Conservation (phyloP, 2,113 vertebrate species). For the Chamaetylas fuelleborni region DNA sequence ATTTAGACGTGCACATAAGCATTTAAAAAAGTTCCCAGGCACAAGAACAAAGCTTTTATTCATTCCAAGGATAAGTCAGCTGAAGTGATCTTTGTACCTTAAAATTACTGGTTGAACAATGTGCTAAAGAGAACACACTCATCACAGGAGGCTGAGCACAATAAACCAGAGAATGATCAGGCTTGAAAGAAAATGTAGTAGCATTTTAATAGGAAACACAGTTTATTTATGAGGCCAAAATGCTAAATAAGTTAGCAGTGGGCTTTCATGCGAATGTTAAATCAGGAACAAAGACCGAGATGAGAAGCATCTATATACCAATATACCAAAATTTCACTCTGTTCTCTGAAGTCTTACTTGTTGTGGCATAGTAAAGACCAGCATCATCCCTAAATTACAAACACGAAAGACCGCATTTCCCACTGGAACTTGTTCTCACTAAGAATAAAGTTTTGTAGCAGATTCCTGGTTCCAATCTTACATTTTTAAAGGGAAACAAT, state of each 20-base stretch:
- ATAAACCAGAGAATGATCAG: neutral
- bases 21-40: constrained; percentile 23
- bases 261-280: neutral
- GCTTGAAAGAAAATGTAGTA: neutral
- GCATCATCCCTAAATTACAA: neutral
- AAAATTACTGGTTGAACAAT: neutral
- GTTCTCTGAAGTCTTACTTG: neutral
- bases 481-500: neutral
- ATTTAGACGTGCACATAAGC: constrained; percentile 29
- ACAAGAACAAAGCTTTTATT: constrained; percentile 52
- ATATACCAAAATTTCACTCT: neutral
- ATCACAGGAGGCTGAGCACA: constrained; percentile 9
- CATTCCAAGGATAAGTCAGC: constrained; percentile 39
- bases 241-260: neutral
- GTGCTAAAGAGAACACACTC: neutral
- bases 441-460: neutral
- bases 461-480: neutral
- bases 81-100: constrained; percentile 39
- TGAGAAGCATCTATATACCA: neutral
- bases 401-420: neutral
- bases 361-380: neutral
- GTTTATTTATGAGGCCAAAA: neutral
- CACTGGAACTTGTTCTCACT: neutral
- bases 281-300: neutral
- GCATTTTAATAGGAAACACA: neutral